These are phyloP conservation scores for Mormyrops boulengeri DNA, from an alignment of 2,797 vertebrate genomes.

Conservation along the genomic window DNA sequence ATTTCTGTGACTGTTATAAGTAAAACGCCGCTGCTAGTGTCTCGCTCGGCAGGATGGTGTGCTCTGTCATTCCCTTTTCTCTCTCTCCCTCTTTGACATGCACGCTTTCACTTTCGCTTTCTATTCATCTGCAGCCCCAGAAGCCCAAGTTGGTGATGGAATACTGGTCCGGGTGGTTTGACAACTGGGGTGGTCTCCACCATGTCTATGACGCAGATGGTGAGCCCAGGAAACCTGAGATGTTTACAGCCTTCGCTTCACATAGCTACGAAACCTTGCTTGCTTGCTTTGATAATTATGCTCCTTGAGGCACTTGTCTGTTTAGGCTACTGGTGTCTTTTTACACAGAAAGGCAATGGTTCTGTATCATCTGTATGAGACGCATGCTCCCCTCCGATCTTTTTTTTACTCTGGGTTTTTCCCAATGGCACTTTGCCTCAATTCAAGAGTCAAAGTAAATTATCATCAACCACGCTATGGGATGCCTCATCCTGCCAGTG, in stretches of 20 bases:
- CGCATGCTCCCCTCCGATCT: background rate
- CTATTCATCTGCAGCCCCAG: constrained; percentile 53
- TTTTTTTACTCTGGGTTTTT: background rate
- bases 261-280: background rate
- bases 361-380: background rate
- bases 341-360: background rate
- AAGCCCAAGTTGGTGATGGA: constrained; percentile 91
- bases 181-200: constrained; percentile 82
- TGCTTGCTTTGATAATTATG: background rate
- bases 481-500: background rate
- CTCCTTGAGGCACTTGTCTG: background rate
- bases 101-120: background rate
- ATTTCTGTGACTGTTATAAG: background rate
- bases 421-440: background rate
- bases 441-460: constrained; percentile 10
- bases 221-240: constrained; percentile 44
- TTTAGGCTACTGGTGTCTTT: background rate
- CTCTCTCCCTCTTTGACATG: background rate
- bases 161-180: constrained; percentile 94
- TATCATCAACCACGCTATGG: background rate
- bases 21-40: background rate
- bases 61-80: background rate
- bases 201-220: constrained; percentile 78
- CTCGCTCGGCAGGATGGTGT: background rate
- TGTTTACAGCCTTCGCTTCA: background rate